Conservation (phyloP, 2,888 invertebrate species). For the Drosophila emarginata region DNA sequence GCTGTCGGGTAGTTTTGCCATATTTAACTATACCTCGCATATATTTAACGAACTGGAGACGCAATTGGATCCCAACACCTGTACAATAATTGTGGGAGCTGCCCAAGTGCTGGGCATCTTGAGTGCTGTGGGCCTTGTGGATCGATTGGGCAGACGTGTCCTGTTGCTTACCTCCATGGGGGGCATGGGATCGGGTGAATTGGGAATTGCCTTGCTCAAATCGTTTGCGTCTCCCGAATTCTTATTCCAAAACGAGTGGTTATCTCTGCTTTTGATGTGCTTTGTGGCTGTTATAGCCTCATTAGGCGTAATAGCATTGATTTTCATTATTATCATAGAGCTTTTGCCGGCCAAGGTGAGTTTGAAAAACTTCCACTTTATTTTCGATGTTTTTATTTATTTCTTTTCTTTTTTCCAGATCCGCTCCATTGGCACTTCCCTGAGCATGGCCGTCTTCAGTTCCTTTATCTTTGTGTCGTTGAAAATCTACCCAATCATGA, state of each 20-base stretch:
- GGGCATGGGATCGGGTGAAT: constrained; percentile 66
- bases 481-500: constrained; percentile 75
- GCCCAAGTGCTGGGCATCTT: constrained; percentile 70
- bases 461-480: constrained; percentile 66
- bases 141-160: constrained; percentile 68
- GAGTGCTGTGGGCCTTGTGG: constrained; percentile 63
- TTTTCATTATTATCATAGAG: constrained; percentile 74
- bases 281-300: constrained; percentile 62
- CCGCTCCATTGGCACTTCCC: constrained; percentile 71
- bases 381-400: neutral
- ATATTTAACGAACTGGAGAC: constrained; percentile 70
- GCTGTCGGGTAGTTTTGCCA: constrained; percentile 72
- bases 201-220: constrained; percentile 63
- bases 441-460: constrained; percentile 72
- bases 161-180: constrained; percentile 66
- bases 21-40: constrained; percentile 75
- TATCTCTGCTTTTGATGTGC: constrained; percentile 72
- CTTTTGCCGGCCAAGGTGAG: constrained; percentile 76
- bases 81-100: constrained; percentile 73
- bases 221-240: constrained; percentile 47
- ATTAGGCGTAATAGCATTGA: constrained; percentile 71
- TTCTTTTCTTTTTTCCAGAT: constrained; percentile 54
- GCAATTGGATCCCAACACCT: constrained; percentile 64
- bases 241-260: constrained; percentile 60
- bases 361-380: neutral